Evolutionary conservation across 2,888 invertebrate genomes (phyloP).

Genomic region (Scaptomyza caliginosa): DNA sequence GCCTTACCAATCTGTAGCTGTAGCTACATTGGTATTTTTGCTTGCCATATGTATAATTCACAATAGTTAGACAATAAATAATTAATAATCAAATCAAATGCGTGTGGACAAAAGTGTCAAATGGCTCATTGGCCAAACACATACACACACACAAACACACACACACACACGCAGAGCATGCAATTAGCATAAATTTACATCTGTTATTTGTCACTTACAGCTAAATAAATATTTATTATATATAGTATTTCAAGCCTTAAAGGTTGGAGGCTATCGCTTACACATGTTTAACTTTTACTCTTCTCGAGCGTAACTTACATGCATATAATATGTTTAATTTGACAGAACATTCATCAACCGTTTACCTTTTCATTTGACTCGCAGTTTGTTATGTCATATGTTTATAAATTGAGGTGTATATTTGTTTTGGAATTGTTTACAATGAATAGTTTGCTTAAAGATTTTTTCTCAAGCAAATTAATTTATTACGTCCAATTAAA

Average conservation of each 20-base stretch:
- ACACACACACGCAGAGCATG: conserved; percentile 50
- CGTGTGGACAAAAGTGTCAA: conserved; percentile 72
- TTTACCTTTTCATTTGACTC: not conserved
- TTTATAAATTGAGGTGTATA: not conserved
- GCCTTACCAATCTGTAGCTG: conserved; percentile 11
- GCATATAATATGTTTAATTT: not conserved
- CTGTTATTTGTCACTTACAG: conserved; percentile 47
- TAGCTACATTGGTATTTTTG: conserved; percentile 36
- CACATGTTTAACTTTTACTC: conserved; percentile 5
- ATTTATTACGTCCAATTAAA: too few relatives aligned
- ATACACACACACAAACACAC: not conserved
- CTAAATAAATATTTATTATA: conserved; percentile 6
- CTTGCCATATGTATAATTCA: conserved; percentile 71
- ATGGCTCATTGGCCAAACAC: conserved; percentile 62
- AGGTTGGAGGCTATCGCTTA: not conserved
- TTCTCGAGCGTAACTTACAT: not conserved
- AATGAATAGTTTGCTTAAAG: too few relatives aligned
- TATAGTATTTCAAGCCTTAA: not conserved
- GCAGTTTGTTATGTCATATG: not conserved
- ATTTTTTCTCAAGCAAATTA: too few relatives aligned
- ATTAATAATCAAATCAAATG: conserved; percentile 68
- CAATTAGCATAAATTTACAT: conserved; percentile 72
- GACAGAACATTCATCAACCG: not conserved
- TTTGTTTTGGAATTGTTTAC: not conserved
- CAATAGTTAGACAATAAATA: conserved; percentile 67